Evolutionary conservation across 35 echinoderm and acorn worm species (phyloP).

Genomic region (Anneissia japonica): DNA sequence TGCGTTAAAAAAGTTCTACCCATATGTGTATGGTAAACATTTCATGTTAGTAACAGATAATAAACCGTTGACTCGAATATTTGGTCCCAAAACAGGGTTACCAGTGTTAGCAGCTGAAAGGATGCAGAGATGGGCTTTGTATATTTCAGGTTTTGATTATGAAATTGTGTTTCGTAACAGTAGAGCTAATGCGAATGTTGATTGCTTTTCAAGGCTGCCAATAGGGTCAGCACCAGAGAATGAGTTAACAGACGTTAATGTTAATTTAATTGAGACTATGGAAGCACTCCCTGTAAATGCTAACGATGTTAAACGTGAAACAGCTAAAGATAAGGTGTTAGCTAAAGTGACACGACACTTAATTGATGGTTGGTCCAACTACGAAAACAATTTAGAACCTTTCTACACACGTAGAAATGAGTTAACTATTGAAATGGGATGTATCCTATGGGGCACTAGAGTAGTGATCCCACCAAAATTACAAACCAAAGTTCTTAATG

Average conservation of each 20-base stretch:
- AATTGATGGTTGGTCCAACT: too few species aligned
- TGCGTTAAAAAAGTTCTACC: constrained; percentile 28
- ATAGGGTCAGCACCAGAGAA: too few species aligned
- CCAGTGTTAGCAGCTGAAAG: constrained; percentile 22
- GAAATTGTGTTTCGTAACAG: constrained; percentile 26
- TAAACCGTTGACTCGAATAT: constrained; percentile 21
- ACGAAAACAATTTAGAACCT: too few species aligned
- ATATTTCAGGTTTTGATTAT: constrained; percentile 33
- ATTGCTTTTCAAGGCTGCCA: constrained; percentile 18
- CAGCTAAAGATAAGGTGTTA: too few species aligned
- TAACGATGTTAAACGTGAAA: too few species aligned
- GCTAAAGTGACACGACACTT: too few species aligned
- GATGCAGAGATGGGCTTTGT: constrained; percentile 45
- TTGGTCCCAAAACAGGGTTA: constrained; percentile 33
- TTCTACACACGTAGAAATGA: background rate
- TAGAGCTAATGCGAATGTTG: constrained; percentile 31
- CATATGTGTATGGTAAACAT: constrained; percentile 8
- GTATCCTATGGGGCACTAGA: constrained; percentile 10
- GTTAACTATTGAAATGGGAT: background rate
- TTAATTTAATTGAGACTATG: too few species aligned
- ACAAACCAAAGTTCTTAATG: background rate
- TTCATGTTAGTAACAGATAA: constrained; percentile 39
- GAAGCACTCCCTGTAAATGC: too few species aligned
- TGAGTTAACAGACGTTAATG: too few species aligned
- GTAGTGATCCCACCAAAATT: constrained; percentile 24